phyloP scores from a whole-genome alignment of 1,140 invertebrate genomes.

The Drosophila setifemur region DNA sequence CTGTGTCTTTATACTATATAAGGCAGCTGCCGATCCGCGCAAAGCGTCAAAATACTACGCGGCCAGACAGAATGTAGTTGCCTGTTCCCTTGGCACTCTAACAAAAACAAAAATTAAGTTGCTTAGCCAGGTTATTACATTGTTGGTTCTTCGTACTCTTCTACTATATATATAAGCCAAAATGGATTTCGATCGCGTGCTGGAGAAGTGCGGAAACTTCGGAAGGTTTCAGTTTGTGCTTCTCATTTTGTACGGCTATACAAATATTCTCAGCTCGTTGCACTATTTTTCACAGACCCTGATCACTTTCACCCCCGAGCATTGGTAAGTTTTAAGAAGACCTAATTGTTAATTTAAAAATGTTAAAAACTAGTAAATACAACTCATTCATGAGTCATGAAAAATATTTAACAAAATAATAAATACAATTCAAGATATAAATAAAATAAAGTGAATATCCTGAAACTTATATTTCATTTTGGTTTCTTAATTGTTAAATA shows the following conservation, averaged over 20 bases:
- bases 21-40: conserved; percentile 14
- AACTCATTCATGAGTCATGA: too few species aligned
- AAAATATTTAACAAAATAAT: too few species aligned
- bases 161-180: not conserved
- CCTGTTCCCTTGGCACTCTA: not conserved
- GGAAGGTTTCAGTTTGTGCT: conserved; percentile 85
- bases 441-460: too few species aligned
- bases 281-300: conserved; percentile 85
- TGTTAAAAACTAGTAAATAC: too few species aligned
- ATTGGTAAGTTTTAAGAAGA: conserved; percentile 81
- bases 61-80: conserved; percentile 57
- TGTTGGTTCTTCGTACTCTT: too few species aligned
- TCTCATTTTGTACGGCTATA: conserved; percentile 84
- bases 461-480: too few species aligned
- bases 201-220: conserved; percentile 85
- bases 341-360: too few species aligned
- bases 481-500: too few species aligned
- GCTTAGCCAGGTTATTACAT: too few species aligned
- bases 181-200: conserved; percentile 85
- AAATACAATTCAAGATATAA: too few species aligned
- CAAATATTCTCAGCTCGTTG: conserved; percentile 83
- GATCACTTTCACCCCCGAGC: conserved; percentile 83
- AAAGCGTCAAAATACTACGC: conserved; percentile 49
- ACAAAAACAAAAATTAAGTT: not conserved
- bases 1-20: conserved; percentile 53